Conservation (phyloP, 2,888 invertebrate species). For the Elysia crispata region DNA sequence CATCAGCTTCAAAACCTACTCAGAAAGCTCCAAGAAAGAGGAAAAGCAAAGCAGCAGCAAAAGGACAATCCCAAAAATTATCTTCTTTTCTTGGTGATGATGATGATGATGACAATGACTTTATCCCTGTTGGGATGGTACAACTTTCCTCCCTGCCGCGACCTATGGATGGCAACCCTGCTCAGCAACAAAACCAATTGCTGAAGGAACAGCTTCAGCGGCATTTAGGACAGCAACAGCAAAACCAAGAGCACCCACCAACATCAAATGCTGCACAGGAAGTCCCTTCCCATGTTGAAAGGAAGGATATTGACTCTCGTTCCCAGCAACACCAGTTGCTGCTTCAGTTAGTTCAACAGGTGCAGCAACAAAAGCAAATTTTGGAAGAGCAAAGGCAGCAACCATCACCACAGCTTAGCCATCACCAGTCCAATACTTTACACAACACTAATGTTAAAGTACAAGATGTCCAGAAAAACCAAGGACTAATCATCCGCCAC, state of each 20-base stretch:
- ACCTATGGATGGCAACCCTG: not conserved
- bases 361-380: conserved; percentile 29
- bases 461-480: too few species aligned
- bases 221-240: conserved; percentile 1
- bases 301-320: too few species aligned
- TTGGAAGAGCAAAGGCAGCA: conserved; percentile 17
- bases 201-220: conserved; percentile 1
- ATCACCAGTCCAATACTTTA: too few species aligned
- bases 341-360: conserved; percentile 41
- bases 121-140: conserved; percentile 46
- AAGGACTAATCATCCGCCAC: too few species aligned
- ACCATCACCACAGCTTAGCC: too few species aligned
- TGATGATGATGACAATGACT: conserved; percentile 45
- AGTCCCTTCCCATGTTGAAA: not conserved
- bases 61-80: not conserved
- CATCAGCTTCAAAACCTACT: too few species aligned
- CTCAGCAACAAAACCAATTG: not conserved
- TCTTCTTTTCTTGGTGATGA: conserved; percentile 29
- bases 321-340: conserved; percentile 30
- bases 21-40: too few species aligned
- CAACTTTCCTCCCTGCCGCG: conserved; percentile 24
- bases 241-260: not conserved
- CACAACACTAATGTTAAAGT: too few species aligned
- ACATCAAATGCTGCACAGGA: not conserved
- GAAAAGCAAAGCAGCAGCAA: too few species aligned